Percentiles rank a stretch among this genome's conserved stretches.
phyloP scores from a whole-genome alignment of 2,888 invertebrate species.

The Pyrocoelia pectoralis region DNA sequence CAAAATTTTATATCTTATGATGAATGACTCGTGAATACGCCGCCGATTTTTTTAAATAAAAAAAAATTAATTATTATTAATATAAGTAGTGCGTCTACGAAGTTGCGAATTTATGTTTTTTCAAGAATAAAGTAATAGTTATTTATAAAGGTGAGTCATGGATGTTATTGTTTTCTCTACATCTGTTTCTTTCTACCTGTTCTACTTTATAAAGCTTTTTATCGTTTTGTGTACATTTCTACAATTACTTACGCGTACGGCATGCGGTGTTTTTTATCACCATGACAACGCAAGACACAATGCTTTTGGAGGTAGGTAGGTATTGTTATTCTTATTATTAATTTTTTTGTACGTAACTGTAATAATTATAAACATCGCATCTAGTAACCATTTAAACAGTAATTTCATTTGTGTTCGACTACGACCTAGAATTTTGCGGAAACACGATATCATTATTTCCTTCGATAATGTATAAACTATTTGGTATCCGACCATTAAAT shows the following conservation, averaged over 20 bases:
- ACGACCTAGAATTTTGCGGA: no score
- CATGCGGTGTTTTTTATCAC: neutral
- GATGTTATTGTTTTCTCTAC: conserved; percentile 43
- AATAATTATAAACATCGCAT: no score
- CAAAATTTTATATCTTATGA: neutral
- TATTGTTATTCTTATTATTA: neutral
- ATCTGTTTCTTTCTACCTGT: conserved; percentile 26
- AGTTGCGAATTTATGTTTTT: conserved; percentile 23
- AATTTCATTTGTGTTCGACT: no score
- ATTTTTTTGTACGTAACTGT: neutral
- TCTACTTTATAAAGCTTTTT: conserved; percentile 3
- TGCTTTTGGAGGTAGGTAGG: no score
- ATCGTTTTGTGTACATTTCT: neutral
- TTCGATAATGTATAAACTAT: no score
- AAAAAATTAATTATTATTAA: neutral
- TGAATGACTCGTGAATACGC: neutral
- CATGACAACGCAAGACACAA: neutral
- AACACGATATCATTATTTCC: no score
- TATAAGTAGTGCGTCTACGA: neutral
- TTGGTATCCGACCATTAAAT: no score
- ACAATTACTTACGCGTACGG: neutral
- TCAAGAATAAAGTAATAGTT: conserved; percentile 21
- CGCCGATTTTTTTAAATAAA: neutral
- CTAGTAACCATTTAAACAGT: no score
- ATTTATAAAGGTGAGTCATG: conserved; percentile 46